phyloP scores from a whole-genome alignment of 2,888 invertebrate genomes.

The Gastrophysa polygoni region DNA sequence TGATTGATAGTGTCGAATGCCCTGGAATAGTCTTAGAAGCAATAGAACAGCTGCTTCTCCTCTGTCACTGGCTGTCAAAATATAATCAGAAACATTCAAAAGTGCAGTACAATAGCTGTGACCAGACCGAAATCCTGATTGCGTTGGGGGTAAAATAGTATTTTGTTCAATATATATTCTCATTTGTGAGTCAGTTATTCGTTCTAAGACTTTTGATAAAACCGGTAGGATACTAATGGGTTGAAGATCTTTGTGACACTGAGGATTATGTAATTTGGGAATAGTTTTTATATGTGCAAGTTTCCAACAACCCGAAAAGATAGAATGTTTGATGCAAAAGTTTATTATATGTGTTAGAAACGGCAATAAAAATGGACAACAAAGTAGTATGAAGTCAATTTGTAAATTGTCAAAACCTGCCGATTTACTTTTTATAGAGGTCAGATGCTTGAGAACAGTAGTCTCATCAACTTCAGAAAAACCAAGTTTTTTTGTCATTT shows the following conservation, averaged over 20 bases:
- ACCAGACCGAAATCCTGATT: constrained; percentile 20
- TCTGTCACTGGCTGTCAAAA: constrained; percentile 4
- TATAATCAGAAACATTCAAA: constrained; percentile 14
- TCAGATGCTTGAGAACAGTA: neutral
- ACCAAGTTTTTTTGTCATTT: neutral
- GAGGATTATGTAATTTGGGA: constrained; percentile 9
- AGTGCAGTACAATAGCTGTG: constrained; percentile 14
- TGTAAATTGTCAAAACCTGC: neutral
- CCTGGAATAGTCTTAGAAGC: constrained; percentile 16
- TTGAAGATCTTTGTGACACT: constrained; percentile 1
- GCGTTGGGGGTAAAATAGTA: neutral
- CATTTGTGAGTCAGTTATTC: constrained; percentile 14
- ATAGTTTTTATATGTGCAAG: constrained; percentile 8
- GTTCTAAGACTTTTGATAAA: constrained; percentile 14
- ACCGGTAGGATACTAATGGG: constrained; percentile 15
- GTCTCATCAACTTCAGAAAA: neutral
- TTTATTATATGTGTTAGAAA: constrained; percentile 4
- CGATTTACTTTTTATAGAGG: neutral
- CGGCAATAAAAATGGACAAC: constrained; percentile 1
- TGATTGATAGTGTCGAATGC: constrained; percentile 24
- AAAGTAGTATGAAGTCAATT: neutral
- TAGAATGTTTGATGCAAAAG: neutral
- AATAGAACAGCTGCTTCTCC: constrained; percentile 5
- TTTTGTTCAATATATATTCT: neutral
- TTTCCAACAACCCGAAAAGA: constrained; percentile 16